A percentile compares a stretch with the other conserved stretches of the same genome.
These are phyloP conservation scores for Mamestra configurata DNA, from an alignment of 1,140 invertebrate genomes.

Conservation along the genomic window DNA sequence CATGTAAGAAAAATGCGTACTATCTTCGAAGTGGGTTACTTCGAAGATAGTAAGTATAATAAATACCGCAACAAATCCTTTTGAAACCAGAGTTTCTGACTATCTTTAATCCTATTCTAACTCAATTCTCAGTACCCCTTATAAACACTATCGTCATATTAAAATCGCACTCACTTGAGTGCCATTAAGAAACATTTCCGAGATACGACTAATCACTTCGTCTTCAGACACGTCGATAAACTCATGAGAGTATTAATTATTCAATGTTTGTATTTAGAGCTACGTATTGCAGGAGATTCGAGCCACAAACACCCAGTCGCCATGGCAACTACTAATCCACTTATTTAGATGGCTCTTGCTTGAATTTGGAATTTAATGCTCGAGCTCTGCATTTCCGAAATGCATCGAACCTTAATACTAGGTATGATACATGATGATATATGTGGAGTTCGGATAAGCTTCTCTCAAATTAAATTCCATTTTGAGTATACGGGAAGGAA, in stretches of 20 bases:
- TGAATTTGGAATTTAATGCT: not conserved
- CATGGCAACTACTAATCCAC: constrained; percentile 14
- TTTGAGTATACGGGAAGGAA: no score
- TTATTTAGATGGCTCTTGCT: constrained; percentile 24
- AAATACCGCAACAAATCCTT: no score
- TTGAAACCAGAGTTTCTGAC: no score
- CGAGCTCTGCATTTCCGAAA: constrained; percentile 16
- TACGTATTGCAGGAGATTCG: not conserved
- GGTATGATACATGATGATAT: constrained; percentile 25
- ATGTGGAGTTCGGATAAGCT: not conserved
- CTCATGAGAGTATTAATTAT: constrained; percentile 11
- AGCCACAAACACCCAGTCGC: constrained; percentile 7
- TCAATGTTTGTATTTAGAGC: constrained; percentile 21
- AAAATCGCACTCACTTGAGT: not conserved
- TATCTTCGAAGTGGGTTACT: no score
- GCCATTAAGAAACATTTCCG: not conserved
- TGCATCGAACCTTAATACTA: not conserved
- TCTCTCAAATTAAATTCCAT: not conserved
- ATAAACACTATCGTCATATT: not conserved
- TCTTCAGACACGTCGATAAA: not conserved
- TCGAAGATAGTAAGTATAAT: no score
- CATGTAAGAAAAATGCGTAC: no score
- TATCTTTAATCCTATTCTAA: no score
- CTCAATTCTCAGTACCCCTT: no score
- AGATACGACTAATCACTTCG: constrained; percentile 1